Evolutionary conservation across 2,113 vertebrate genomes (phyloP), one percentile per base, ranked within the genome.

Genomic region (Struthidea cinerea): DNA sequence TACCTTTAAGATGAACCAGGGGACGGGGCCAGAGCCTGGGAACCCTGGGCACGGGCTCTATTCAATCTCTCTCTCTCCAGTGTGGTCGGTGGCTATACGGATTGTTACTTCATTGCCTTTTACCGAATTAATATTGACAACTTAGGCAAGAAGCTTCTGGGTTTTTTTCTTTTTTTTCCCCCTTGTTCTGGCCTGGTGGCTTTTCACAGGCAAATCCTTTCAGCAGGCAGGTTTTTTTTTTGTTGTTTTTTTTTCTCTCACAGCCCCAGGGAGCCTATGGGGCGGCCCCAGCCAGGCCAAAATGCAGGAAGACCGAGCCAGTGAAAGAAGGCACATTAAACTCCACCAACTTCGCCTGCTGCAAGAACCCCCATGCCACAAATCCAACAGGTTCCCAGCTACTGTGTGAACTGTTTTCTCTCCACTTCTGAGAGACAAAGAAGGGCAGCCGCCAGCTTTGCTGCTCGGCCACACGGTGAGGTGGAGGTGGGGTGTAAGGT

Each of bases 281-380:
- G 18, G 12, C 5, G 1, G 15, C 24, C 59, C 24, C 1, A 1
- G 30, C 7, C 0, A 0, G 13, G 35, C 37, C 0, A 0, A 60
- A 59, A 2, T 8, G 19, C 2, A 1, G 23, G 41, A 82, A 59
- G 12, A n/a, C 15, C 6, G 6, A 49, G 35, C 4, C 35, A 41
- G 14, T 7, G 13, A 41, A 41, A 57, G 28, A 22, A 49, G 6
- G 11, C 7, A 59, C 12, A n/a, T 69, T 27, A n/a, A 41, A 69
- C 15, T 49, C 11, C 35, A 59, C 30, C 35, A 69, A 17, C 9
- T 69, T n/a, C 0, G 0, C 11, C 23, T 57, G 13, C 14, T 59
- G 23, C 3, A 3, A 46, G 63, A 59, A 57, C 23, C 49, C 11
- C 22, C 52, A 69, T 0, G 2, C 15, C 78, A 69, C 23, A n/a